These are phyloP conservation scores for Danio albolineatus DNA, from an alignment of 2,797 vertebrate genomes.

Conservation along the genomic window DNA sequence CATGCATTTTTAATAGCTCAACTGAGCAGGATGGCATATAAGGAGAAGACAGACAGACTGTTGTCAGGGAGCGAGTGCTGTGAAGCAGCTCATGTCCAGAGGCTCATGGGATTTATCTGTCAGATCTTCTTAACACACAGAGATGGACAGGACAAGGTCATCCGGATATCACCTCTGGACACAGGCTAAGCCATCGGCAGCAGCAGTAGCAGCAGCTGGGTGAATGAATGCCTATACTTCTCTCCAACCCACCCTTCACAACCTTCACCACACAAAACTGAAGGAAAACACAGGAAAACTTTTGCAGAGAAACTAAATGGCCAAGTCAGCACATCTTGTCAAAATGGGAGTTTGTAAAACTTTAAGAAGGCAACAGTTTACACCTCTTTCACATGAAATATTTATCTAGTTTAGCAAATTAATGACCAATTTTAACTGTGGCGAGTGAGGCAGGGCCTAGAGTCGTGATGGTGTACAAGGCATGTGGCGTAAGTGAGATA, in stretches of 20 bases:
- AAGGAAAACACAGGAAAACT: not conserved
- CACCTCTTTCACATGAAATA: not conserved
- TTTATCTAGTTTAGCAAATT: not conserved
- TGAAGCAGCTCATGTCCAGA: constrained; percentile 42
- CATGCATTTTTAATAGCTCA: constrained; percentile 51
- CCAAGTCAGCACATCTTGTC: not conserved
- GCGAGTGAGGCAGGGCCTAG: too few relatives aligned
- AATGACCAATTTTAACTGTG: too few relatives aligned
- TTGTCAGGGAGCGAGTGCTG: constrained; percentile 24
- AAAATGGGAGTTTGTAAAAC: not conserved
- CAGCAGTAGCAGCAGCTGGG: constrained; percentile 39
- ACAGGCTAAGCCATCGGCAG: constrained; percentile 43
- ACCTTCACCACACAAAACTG: not conserved
- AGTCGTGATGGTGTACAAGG: too few relatives aligned
- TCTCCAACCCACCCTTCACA: constrained; percentile 16
- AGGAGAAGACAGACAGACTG: constrained; percentile 9
- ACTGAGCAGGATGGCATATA: constrained; percentile 18
- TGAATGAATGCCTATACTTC: constrained; percentile 40
- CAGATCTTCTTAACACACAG: constrained; percentile 52
- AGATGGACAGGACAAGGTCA: constrained; percentile 59
- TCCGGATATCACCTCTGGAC: constrained; percentile 48
- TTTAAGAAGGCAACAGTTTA: not conserved
- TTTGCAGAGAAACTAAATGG: not conserved
- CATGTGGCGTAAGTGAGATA: too few relatives aligned
- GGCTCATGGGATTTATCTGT: constrained; percentile 52